These are phyloP conservation scores for Varecia variegata DNA, from an alignment of 2,797 vertebrate species.

Conservation along the genomic window DNA sequence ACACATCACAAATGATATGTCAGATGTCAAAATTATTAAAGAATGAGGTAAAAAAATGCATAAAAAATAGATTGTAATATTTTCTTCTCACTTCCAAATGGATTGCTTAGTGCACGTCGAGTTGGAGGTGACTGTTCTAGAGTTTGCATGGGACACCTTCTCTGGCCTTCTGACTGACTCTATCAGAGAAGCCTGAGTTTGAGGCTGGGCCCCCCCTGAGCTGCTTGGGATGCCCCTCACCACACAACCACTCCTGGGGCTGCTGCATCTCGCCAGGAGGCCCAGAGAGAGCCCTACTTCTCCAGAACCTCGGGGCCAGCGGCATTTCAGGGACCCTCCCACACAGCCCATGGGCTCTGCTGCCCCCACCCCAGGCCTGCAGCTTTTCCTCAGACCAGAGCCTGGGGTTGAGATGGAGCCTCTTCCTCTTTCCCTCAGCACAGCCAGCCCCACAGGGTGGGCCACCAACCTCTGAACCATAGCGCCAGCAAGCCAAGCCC, in stretches of 20 bases:
- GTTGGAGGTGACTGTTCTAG: neutral
- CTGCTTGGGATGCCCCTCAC: neutral
- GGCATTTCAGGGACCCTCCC: neutral
- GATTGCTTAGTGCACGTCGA: neutral
- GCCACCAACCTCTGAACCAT: neutral
- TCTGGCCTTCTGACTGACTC: neutral
- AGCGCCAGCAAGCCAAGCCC: neutral
- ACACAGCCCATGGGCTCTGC: neutral
- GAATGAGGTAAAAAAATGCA: neutral
- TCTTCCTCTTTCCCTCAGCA: neutral
- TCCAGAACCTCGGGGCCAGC: neutral
- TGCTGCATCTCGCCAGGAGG: neutral
- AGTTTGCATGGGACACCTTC: neutral
- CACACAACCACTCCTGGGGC: neutral
- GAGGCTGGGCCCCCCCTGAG: neutral
- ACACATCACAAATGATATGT: neutral
- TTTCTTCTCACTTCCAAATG: neutral
- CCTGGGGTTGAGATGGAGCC: neutral
- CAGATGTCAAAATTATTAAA: slow-evolving; percentile 2
- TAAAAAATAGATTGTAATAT: neutral
- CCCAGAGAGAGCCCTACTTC: neutral
- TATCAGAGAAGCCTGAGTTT: neutral
- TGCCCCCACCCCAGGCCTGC: neutral
- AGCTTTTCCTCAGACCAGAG: neutral
- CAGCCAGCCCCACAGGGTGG: neutral